Evolutionary conservation across 1,140 invertebrate species (phyloP), one percentile per base, ranked within the genome.

Genomic region (Neodiprion lecontei): DNA sequence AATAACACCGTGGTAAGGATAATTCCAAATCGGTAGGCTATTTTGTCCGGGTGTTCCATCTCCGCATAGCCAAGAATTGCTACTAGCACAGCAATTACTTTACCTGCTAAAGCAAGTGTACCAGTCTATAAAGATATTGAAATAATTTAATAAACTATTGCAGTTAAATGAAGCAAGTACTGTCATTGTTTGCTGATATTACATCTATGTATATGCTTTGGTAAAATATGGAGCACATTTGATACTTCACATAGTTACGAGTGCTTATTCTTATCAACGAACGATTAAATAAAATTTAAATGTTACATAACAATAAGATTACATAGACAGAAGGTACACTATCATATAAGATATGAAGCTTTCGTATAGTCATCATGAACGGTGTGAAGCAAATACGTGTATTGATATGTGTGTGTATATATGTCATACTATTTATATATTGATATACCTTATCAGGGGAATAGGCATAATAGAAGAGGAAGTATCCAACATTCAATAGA

Each of bases 1-100:
- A 95, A 87, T 82, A 95, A 89, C 67, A 95, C 87, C 21, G 88
- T 82, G 0, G 94, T 95, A 8, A 93, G 90, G 48, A 95, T 89
- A 66, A 93, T 84, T 17, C 94, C 94, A 80, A 92, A 92, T 82
- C 93, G 87, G 77, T 90, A 92, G 86, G 94, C 93, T 5, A 95
- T 78, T 10, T 91, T 78, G 14, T 89, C 84, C 11, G 91, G 89
- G 80, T 91, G 87, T 87, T 95, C 94, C 75, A 91, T 77, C 74
- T 86, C 87, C 1, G 91, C 84, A 86, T 95, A 95, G 0, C 84
- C 89, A 12, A 95, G 86, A 9, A 94, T 80, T 1, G 89, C 85
- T 21, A 90, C 85, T 0, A 92, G 86, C 76, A 95, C 85, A 3
- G 86, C 86, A 0, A 89, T 81, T 5, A 87, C 88, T 72, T 92